Base-by-base conservation (phyloP, 2,113 vertebrate species). In the Sapajus apella region DNA sequence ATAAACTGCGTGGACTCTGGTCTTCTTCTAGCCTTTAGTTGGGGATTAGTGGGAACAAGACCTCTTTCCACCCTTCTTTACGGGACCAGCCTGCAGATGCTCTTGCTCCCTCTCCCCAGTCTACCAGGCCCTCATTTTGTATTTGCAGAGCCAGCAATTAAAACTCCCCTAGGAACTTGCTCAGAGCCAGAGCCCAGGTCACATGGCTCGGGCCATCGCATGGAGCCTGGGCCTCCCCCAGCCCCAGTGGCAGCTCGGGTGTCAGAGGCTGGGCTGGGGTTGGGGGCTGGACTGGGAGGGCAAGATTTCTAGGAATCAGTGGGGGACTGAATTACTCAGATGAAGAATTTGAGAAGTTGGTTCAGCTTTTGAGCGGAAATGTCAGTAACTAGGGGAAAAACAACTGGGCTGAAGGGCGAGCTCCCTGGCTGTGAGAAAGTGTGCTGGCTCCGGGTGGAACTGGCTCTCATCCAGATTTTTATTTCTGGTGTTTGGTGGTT, bases 401-500 rank as follows among this genome's bases (percentile, higher is more conserved):
- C 68, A 86, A 50, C 35, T 43, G 55, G 93, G 80, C 55, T 6
- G 23, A 20, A 89, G 93, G 91, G 89, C 20, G 1, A 58, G 79
- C 64, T 90, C 68, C 85, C 92, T 50, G 45, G 91, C 93, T 11
- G 35, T 37, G 66, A 87, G 95, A 96, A 97, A 95, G 84, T 91
- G 8, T 20, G 7, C 87, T 97, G 98, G 97, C 97, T 37, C 47
- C 0, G 0, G 95, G 90, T 94, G 93, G 96, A 91, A 64, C 70
- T 97, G 98, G 98, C 96, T 68, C 1, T 3, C 50, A 21, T 95
- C 97, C 98, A 98, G 92, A 75, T 64, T 98, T 97, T 97, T 96
- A 97, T 97, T 98, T 97, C 97, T 98, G 96, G 96, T 98, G 94
- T 97, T 98, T 97, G 94, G 96, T 96, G 97, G 97, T 97, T 98